phyloP scores from a whole-genome alignment of 2,888 invertebrate species.

The Cataglyphis altisquamis region DNA sequence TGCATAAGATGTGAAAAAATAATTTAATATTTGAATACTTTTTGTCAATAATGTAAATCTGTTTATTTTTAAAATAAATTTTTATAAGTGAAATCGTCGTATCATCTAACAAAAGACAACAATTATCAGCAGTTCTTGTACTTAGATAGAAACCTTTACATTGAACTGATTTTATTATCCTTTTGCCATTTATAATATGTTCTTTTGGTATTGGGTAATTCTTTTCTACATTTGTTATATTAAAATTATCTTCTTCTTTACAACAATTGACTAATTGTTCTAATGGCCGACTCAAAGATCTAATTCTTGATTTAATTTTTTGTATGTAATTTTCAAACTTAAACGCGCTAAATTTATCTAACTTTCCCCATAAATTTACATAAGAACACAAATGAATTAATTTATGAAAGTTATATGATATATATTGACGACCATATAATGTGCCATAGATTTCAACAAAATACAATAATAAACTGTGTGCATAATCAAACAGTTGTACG shows the following conservation, averaged over 20 bases:
- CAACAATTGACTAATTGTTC: slow-evolving; percentile 26
- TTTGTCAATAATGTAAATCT: slow-evolving; percentile 26
- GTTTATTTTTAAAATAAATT: slow-evolving; percentile 30
- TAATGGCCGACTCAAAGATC: slow-evolving; percentile 24
- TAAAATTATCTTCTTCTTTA: slow-evolving; percentile 29
- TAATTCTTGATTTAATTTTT: slow-evolving; percentile 36
- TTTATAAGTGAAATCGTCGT: background rate
- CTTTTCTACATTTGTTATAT: slow-evolving; percentile 5
- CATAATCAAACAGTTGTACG: slow-evolving; percentile 1
- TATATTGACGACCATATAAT: slow-evolving; percentile 49
- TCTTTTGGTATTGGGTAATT: slow-evolving; percentile 29
- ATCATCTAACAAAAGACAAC: slow-evolving; percentile 32
- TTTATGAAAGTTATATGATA: no score
- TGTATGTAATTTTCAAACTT: no score
- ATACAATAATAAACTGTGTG: no score
- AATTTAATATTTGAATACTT: slow-evolving; percentile 4
- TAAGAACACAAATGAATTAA: no score
- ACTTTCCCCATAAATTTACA: no score
- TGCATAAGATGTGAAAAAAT: slow-evolving; percentile 1
- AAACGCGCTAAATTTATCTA: no score
- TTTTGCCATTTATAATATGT: slow-evolving; percentile 17
- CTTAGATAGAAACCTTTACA: slow-evolving; percentile 24
- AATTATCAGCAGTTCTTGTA: slow-evolving; percentile 36
- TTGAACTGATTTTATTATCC: slow-evolving; percentile 33
- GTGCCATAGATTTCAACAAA: background rate